These are phyloP conservation scores for Pachyuromys duprasi DNA, from an alignment of 2,797 vertebrate genomes.

Conservation along the genomic window DNA sequence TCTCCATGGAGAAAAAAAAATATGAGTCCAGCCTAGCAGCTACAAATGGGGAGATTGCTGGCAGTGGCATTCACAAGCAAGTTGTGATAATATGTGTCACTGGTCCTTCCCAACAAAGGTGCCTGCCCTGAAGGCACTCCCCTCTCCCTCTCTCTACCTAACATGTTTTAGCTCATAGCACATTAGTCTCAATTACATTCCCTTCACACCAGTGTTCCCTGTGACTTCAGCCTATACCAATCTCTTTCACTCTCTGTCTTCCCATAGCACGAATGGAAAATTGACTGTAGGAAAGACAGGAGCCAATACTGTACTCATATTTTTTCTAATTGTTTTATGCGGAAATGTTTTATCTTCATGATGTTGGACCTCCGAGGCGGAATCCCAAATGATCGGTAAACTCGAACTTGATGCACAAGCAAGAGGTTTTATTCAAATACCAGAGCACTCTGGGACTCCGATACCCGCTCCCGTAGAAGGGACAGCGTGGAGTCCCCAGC, in stretches of 20 bases:
- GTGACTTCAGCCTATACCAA: neutral
- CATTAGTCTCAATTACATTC: neutral
- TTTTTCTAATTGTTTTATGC: conserved; percentile 62
- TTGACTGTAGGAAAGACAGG: neutral
- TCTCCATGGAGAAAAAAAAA: neutral
- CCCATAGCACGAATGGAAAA: neutral
- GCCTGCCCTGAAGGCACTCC: neutral
- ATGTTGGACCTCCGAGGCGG: too few relatives aligned
- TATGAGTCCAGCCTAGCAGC: neutral
- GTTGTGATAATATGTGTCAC: too few relatives aligned
- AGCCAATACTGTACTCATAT: conserved; percentile 13
- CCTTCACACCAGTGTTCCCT: neutral
- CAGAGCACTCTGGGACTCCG: too few relatives aligned
- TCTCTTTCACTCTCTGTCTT: neutral
- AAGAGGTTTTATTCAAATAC: too few relatives aligned
- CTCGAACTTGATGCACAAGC: too few relatives aligned
- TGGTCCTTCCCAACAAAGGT: neutral
- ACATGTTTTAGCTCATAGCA: neutral
- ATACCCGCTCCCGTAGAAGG: too few relatives aligned
- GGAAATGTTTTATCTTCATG: conserved; percentile 56
- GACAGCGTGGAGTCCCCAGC: too few relatives aligned
- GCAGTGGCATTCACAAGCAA: neutral
- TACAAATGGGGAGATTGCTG: too few relatives aligned
- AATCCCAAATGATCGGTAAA: too few relatives aligned
- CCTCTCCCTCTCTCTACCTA: neutral